These are phyloP conservation scores for Cyanoderma ruficeps DNA, from an alignment of 2,113 vertebrate genomes.

Conservation along the genomic window DNA sequence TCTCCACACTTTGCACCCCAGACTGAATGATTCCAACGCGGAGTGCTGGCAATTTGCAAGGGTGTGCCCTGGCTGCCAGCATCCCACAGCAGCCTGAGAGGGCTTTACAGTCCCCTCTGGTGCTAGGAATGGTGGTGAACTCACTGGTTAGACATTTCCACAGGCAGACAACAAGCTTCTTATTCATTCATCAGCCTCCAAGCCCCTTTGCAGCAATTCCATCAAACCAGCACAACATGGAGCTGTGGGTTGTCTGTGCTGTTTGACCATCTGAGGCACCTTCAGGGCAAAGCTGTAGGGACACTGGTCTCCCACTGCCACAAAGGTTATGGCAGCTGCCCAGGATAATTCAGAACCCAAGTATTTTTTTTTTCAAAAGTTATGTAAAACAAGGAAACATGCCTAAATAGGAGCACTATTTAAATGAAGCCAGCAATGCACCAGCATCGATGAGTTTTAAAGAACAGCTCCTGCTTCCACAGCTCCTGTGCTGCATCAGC, in stretches of 20 bases:
- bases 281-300: neutral
- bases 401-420: neutral
- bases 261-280: neutral
- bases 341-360: neutral
- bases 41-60: neutral
- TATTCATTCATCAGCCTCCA: neutral
- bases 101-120: neutral
- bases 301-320: accelerated
- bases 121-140: neutral
- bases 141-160: neutral
- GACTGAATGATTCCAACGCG: accelerated
- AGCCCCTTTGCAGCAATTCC: neutral
- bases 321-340: neutral
- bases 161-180: neutral
- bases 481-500: neutral
- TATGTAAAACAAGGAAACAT: neutral
- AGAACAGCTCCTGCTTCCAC: neutral
- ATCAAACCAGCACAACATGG: no score
- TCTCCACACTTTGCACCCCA: neutral
- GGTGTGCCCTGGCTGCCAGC: neutral
- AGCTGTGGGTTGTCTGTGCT: neutral
- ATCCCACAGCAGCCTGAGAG: neutral
- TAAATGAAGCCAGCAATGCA: neutral
- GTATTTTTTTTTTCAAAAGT: neutral
- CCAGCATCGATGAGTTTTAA: neutral